phyloP scores from a whole-genome alignment of 1,140 invertebrate species.

The Orchestia grillus region DNA sequence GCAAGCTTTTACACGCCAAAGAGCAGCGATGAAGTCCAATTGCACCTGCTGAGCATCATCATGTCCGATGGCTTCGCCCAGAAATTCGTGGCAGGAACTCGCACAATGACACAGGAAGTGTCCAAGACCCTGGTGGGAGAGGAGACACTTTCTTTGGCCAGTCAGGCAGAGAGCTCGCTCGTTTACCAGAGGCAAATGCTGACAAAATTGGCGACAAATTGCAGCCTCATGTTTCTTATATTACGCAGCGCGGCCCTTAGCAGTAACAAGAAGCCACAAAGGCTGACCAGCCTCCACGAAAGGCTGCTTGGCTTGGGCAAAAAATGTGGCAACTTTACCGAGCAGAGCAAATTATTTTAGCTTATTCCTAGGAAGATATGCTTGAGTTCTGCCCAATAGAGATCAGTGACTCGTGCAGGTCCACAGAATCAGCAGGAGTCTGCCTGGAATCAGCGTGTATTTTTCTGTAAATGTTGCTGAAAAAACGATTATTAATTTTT shows the following conservation, averaged over 20 bases:
- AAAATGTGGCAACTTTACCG: neutral
- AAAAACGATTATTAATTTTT: neutral
- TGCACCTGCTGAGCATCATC: neutral
- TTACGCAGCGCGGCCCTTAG: constrained; percentile 37
- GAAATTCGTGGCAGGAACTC: neutral
- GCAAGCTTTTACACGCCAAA: neutral
- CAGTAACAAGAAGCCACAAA: constrained; percentile 35
- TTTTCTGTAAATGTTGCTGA: neutral
- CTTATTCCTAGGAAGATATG: neutral
- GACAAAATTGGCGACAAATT: constrained; percentile 15
- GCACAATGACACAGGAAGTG: neutral
- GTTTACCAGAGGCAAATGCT: constrained; percentile 35
- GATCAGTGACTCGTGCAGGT: neutral
- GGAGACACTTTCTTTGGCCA: neutral
- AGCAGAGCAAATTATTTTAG: neutral
- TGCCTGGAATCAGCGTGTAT: neutral
- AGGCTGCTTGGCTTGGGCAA: neutral
- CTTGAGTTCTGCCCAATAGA: neutral
- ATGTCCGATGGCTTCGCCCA: neutral
- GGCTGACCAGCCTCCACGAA: neutral
- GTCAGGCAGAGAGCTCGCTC: neutral
- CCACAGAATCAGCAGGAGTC: neutral
- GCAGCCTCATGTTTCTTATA: constrained; percentile 55
- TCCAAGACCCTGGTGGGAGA: neutral
- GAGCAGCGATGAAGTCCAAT: neutral